phyloP scores from a whole-genome alignment of 2,888 invertebrate genomes.

The Vandiemenella viatica region DNA sequence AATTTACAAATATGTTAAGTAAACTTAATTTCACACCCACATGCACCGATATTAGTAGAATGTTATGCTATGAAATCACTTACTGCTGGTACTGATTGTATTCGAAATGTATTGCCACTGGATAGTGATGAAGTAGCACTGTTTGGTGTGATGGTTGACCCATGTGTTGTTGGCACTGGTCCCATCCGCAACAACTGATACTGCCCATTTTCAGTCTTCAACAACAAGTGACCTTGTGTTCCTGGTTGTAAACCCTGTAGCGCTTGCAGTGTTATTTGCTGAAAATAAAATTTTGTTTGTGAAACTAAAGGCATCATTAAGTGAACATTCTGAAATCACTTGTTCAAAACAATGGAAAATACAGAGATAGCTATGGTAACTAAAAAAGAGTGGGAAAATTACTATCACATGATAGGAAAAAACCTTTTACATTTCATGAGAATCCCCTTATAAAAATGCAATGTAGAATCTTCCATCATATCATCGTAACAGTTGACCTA shows the following conservation, averaged over 20 bases:
- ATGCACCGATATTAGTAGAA: no score
- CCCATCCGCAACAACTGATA: constrained; percentile 84
- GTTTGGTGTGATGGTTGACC: constrained; percentile 30
- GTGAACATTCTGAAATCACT: background rate
- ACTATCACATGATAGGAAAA: no score
- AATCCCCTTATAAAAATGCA: no score
- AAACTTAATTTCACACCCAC: no score
- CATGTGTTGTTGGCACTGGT: constrained; percentile 46
- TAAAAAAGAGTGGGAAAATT: no score
- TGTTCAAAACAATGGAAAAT: background rate
- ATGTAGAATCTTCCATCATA: no score
- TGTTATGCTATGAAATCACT: no score
- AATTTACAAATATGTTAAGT: no score
- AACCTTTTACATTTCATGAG: no score
- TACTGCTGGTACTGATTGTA: constrained; percentile 77
- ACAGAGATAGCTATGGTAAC: no score
- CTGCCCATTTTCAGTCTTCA: constrained; percentile 95
- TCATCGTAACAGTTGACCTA: no score
- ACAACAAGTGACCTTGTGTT: constrained; percentile 75
- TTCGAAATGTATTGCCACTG: constrained; percentile 46
- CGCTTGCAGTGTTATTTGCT: constrained; percentile 77
- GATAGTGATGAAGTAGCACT: constrained; percentile 23
- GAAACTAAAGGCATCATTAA: no score
- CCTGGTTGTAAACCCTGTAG: constrained; percentile 74
- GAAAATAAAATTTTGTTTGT: constrained; percentile 20